Evolutionary conservation across 2,113 vertebrate species (phyloP), one percentile per base, ranked within the genome.

Genomic region (Pelvicachromis taeniatus): DNA sequence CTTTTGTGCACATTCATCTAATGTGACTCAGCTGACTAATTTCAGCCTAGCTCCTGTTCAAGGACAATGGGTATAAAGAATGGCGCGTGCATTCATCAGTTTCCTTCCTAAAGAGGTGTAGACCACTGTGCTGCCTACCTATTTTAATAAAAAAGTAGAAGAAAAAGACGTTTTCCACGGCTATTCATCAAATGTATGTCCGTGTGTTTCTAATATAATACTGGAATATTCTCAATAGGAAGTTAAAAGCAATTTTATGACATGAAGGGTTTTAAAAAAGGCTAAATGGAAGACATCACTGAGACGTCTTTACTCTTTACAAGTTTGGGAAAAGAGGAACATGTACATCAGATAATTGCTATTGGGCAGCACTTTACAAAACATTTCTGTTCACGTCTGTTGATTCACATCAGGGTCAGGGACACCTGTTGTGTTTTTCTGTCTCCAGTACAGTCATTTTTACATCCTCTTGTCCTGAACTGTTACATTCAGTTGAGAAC

Each of bases 1-100:
- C 45, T 80, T 87, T 83, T 83, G 77, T 83, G 55, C 16, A 9
- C 40, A 58, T 87, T 86, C 77, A 80, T 82, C 89, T 77, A 84
- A 89, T 83, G 63, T 59, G 70, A 83, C 81, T 83, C 54, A 86
- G 63, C 77, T 82, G 42, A 55, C 75, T 68, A 58, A 83, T 75
- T 55, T 63, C n/a, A 61, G 52, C 23, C 3, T 9, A 55, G 65
- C 63, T 88, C 29, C 54, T 85, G 40, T 79, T 90, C 70, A 88
- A 87, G 81, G 79, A 73, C 54, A 14, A 10, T 29, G 12, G 38
- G 9, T 42, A 14, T 29, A 52, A 81, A 89, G 33, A 83, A 78
- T 12, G 56, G 19, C 53, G 59, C 5, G 9, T 3, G 59, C 40
- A 73, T 85, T 85, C 3, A 42, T 82, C 55, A 55, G 29, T 48